Base-by-base conservation (phyloP, 1,140 invertebrate genomes). In the Drosophila kohkoa region DNA sequence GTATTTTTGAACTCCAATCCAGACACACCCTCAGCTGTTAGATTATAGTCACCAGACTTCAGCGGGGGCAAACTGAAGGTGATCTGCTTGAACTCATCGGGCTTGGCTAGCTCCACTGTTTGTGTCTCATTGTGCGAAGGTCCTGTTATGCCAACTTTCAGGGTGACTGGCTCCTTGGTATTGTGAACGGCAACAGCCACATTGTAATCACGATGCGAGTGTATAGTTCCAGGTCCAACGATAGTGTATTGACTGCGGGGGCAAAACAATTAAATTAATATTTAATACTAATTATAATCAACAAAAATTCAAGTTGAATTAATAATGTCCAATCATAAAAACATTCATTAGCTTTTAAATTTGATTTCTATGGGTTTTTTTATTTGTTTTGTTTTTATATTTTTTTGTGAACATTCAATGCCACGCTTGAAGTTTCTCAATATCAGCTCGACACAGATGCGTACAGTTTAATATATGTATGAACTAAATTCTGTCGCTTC, bases 1-100 rank as follows among this genome's bases (percentile, higher is more conserved):
- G 98, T 98, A 92, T 99, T 98, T 75, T 99, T 96, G 83, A 99
- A 98, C 1, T 98, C 95, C 7, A 98, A 93, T 0, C 96, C 97
- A n/a, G 95, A 94, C 8, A 95, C 54, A 7, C 97, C 97, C 54
- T 94, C 93, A 0, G 96, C 96, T 6, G 95, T 94, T 11, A 99
- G 92, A 81, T 95, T 96, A 91, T 98, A 98, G 28, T 94, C 94
- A 1, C 97, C 97, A 30, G 95, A 95, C 38, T 95, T 95, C 11
- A 96, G 94, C 69, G 97, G 96, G 1, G 96, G 96, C 73, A 98
- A 95, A 95, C 97, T 69, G 48, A 66, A 98, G 93, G 77, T 94
- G 94, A 67, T 96, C 93, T 54, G 96, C 93, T 90, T 94, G 93
- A 35, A 96, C 96, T 8, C 94, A 93, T 78, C 95, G 95, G 8